Conservation (phyloP, 1,140 invertebrate genomes). For the Scaptomyza montana region DNA sequence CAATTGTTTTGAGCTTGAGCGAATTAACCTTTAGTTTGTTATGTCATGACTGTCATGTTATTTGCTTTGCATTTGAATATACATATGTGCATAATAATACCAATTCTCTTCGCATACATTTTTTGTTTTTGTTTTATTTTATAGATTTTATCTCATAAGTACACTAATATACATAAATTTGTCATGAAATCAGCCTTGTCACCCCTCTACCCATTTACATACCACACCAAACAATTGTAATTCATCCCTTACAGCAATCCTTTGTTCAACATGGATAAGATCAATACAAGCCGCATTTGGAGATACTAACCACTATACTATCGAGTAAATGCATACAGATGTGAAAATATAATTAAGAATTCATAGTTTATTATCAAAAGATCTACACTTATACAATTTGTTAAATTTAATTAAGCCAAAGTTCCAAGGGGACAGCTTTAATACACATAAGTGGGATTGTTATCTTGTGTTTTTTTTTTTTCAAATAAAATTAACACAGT, state of each 20-base stretch:
- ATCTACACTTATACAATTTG: too few species aligned
- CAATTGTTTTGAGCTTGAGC: conserved; percentile 81
- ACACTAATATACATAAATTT: conserved; percentile 1
- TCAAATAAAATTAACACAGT: too few species aligned
- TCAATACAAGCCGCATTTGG: not conserved
- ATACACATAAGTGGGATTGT: too few species aligned
- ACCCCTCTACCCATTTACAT: not conserved
- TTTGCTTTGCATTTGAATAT: conserved; percentile 34
- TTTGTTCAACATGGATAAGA: not conserved
- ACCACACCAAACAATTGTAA: not conserved
- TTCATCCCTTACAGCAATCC: conserved; percentile 1
- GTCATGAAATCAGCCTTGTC: not conserved
- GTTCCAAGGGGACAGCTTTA: too few species aligned
- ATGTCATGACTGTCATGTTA: conserved; percentile 52
- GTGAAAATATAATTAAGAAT: not conserved
- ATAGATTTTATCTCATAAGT: conserved; percentile 5
- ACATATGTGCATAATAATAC: conserved; percentile 5
- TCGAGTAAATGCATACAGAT: not conserved
- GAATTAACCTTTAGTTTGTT: conserved; percentile 78
- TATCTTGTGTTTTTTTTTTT: too few species aligned
- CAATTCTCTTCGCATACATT: conserved; percentile 1
- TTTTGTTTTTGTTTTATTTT: not conserved
- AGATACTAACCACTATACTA: not conserved
- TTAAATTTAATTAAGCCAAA: too few species aligned
- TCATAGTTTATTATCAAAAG: too few species aligned